phyloP scores from a whole-genome alignment of 2,888 invertebrate genomes.

The Orthosia cruda region DNA sequence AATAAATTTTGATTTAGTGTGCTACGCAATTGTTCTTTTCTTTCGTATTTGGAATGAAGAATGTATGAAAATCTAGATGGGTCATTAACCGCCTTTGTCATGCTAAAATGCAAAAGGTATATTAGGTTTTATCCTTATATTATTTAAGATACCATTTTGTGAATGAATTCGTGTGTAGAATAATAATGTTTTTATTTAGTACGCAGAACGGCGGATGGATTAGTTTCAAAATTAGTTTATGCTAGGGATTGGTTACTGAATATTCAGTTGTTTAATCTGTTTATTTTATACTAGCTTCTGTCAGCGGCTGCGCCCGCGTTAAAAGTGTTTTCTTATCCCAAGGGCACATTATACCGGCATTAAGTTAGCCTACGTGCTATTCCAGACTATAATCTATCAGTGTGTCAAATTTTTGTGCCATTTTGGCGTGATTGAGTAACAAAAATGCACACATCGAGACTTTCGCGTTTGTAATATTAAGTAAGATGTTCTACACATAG shows the following conservation, averaged over 20 bases:
- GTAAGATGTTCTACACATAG: neutral
- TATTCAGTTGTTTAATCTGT: slow-evolving; percentile 17
- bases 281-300: neutral
- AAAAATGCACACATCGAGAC: too few relatives aligned
- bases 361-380: too few relatives aligned
- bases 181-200: slow-evolving; percentile 20
- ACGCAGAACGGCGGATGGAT: slow-evolving; percentile 13
- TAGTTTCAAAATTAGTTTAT: slow-evolving; percentile 27
- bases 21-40: neutral
- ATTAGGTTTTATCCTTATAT: slow-evolving; percentile 69
- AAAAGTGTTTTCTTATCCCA: too few relatives aligned
- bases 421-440: too few relatives aligned
- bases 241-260: slow-evolving; percentile 9
- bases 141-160: slow-evolving; percentile 43
- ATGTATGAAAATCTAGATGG: neutral
- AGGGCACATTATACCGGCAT: too few relatives aligned
- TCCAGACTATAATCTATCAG: too few relatives aligned
- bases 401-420: too few relatives aligned
- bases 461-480: too few relatives aligned
- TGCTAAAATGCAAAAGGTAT: neutral
- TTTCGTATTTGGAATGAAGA: neutral
- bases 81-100: neutral
- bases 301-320: too few relatives aligned
- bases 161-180: slow-evolving; percentile 47
- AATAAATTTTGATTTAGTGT: too few relatives aligned